These are phyloP conservation scores for Tetragonula clypearis DNA, from an alignment of 1,140 invertebrate species.

Conservation along the genomic window DNA sequence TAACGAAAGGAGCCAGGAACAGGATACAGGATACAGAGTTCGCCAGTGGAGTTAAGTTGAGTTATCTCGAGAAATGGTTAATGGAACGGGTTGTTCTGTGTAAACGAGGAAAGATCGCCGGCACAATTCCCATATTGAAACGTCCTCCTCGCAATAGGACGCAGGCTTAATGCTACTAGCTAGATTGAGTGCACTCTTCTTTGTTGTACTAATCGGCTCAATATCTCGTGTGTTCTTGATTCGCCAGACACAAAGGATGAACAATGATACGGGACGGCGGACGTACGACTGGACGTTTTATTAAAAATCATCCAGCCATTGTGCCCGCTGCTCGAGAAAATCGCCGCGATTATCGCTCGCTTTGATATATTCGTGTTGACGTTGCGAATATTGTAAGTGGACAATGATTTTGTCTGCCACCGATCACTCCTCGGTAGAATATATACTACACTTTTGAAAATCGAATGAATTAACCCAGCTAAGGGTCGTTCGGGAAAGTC, in stretches of 20 bases:
- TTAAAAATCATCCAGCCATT: conserved; percentile 43
- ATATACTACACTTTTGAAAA: too few relatives aligned
- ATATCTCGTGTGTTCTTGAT: conserved; percentile 40
- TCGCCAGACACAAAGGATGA: conserved; percentile 42
- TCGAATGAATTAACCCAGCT: too few relatives aligned
- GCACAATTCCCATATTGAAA: conserved; percentile 7
- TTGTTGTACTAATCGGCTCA: conserved; percentile 44
- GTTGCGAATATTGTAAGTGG: background rate
- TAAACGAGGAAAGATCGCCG: conserved; percentile 24
- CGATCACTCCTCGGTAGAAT: too few relatives aligned
- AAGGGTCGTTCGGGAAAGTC: too few relatives aligned
- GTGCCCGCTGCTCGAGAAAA: background rate
- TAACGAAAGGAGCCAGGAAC: background rate
- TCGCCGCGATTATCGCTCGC: background rate
- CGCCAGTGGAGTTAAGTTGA: too few relatives aligned
- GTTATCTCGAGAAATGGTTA: conserved; percentile 4
- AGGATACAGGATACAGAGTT: background rate
- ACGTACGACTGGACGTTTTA: conserved; percentile 33
- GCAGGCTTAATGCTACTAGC: conserved; percentile 31
- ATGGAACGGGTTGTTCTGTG: background rate
- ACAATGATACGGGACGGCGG: conserved; percentile 42
- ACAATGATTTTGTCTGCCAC: too few relatives aligned
- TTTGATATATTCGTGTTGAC: background rate
- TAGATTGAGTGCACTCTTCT: conserved; percentile 52
- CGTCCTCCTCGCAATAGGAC: conserved; percentile 20